Conservation (phyloP, 2,888 invertebrate species). For the Tachina lurida region DNA sequence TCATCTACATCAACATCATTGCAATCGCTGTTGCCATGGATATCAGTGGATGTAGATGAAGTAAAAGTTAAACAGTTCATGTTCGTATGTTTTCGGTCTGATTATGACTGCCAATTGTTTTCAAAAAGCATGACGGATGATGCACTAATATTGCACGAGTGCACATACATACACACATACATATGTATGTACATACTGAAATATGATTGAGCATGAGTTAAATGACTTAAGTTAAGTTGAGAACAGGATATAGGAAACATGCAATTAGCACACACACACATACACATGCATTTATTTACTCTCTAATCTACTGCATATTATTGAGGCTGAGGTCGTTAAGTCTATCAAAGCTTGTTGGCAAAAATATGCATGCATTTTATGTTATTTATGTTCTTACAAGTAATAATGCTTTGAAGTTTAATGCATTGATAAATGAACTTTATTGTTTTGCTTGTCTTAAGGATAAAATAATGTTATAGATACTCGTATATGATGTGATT, state of each 20-base stretch:
- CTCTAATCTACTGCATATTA: background rate
- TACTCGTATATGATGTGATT: background rate
- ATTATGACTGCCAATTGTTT: conserved; percentile 58
- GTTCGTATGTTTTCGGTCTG: conserved; percentile 33
- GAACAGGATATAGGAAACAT: conserved; percentile 60
- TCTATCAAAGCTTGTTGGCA: conserved; percentile 18
- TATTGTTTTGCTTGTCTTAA: background rate
- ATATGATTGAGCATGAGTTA: conserved; percentile 6
- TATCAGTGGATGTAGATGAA: conserved; percentile 35
- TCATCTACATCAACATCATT: conserved; percentile 24
- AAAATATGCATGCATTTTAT: background rate
- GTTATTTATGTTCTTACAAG: background rate
- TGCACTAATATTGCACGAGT: conserved; percentile 37
- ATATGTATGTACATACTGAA: background rate
- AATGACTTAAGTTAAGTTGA: conserved; percentile 40
- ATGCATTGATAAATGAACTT: background rate
- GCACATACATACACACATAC: conserved; percentile 4
- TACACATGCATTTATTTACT: conserved; percentile 16
- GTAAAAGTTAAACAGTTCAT: conserved; percentile 16
- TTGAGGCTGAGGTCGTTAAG: conserved; percentile 8
- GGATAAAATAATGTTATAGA: background rate
- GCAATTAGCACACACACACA: conserved; percentile 49
- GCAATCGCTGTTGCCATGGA: conserved; percentile 9
- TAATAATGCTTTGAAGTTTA: background rate
- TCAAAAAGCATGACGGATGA: conserved; percentile 34